Evolutionary conservation across 2,113 vertebrate genomes (phyloP), one percentile per base, ranked within the genome.

Genomic region (Potamarius usumacintae): DNA sequence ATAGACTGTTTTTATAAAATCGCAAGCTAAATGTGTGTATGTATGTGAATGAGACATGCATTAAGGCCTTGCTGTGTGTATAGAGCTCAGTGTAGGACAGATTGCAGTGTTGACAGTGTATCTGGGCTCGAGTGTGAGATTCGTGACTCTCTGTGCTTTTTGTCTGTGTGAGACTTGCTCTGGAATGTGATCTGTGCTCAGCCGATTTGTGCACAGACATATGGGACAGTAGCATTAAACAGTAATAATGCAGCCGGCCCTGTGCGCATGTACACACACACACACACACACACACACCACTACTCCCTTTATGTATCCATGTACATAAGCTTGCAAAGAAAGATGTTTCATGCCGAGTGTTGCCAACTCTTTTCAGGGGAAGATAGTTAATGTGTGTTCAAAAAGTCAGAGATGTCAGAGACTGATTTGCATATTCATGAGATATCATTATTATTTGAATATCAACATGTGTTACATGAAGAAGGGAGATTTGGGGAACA

Each of bases 21-120:
- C 5, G 8, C 8, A 22, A 30, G 27, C 27, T 81, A 76, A 76
- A 20, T 72, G n/a, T 58, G 55, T 27, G 57, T 7, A 7, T 77
- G 42, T 81, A 48, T 55, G 62, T 69, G 65, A 42, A 52, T 65
- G 85, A 78, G 72, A 18, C 52, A 7, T 55, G 77, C 42, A 81
- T 80, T 81, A 57, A 74, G 50, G 86, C 48, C 25, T 74, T 62
- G 42, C 86, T 30, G 86, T 50, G 42, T 76, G 80, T 74, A 18
- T 83, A 77, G 58, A 76, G 69, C 34, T 85, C 83, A 57, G 82
- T 95, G 94, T 94, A 95, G 96, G 96, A 97, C 96, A 97, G 96
- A 97, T 97, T 97, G 96, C 95, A 96, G 95, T 95, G 96, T 95
- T 96, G 96, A 97, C 96, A 97, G 96, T 96, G 96, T 96, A 96